Base-by-base conservation (phyloP, 2,113 vertebrate genomes). In the Esox niger region DNA sequence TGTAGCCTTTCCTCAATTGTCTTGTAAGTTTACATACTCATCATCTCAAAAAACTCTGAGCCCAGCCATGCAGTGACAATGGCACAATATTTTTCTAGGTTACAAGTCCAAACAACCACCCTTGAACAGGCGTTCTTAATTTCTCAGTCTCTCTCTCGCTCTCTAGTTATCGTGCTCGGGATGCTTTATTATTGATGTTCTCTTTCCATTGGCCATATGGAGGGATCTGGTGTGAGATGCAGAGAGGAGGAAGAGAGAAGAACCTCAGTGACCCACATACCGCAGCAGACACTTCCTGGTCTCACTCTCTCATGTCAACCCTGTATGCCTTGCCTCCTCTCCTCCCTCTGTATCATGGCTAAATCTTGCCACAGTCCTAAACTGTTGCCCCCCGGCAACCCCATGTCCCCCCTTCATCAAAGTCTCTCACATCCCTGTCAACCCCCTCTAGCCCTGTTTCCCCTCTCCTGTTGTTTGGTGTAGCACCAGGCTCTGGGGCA, bases 391-490 rank as follows among this genome's bases (percentile, higher is more conserved):
- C n/a, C 1, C 6, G 31, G n/a, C 60, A 20, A 9, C 10, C 38
- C 29, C 38, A 10, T 46, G 8, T 32, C 10, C 23, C 35, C 31
- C 20, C 30, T 27, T 55, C 29, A 32, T 20, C 52, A 20, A 54
- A 1, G 46, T 26, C 43, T 29, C 25, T 49, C 25, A 35, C 21
- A 15, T 11, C 47, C 30, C 35, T 32, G 49, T 71, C 71, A 32
- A 20, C 61, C 74, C 27, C 2, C 61, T 68, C 49, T n/a, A n/a
- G 2, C 59, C 20, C 31, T 32, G n/a, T 32, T 60, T 75, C 73
- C 77, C 76, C 62, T 68, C 71, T 58, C 71, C 70, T 74, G 74
- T 76, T 74, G 81, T 85, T 77, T 66, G 74, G 69, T 78, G 64
- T 23, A 26, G 13, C 71, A 21, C 77, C 77, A 15, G 74, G 81